Evolutionary conservation across 2,113 vertebrate genomes (phyloP).

Genomic region (Craseonycteris thonglongyai): DNA sequence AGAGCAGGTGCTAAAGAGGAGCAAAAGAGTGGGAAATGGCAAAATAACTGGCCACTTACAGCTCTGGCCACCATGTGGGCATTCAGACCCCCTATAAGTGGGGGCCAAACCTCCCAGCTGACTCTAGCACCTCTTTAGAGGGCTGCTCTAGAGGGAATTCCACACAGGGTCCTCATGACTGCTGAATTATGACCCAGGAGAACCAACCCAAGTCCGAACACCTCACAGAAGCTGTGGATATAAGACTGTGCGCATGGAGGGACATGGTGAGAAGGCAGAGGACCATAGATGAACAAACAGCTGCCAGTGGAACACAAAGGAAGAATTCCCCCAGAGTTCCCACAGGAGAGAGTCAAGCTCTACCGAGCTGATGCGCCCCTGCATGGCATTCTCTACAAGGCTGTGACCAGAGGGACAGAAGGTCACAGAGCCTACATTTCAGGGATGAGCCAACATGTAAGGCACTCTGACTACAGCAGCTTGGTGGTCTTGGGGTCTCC

Average conservation of each 20-base stretch:
- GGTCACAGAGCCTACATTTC: background rate
- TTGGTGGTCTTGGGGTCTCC: background rate
- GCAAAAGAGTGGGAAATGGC: background rate
- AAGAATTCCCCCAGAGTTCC: background rate
- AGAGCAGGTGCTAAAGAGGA: background rate
- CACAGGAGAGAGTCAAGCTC: background rate
- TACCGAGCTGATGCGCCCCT: too few species aligned
- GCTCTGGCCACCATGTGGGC: background rate
- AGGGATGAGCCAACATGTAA: background rate
- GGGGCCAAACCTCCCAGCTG: background rate
- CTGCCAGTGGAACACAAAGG: background rate
- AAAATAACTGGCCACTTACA: background rate
- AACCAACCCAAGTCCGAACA: background rate
- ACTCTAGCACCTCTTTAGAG: background rate
- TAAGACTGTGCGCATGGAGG: background rate
- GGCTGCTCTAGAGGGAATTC: too few species aligned
- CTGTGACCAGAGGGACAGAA: rapidly evolving
- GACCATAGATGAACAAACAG: background rate
- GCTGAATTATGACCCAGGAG: background rate
- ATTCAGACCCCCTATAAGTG: background rate
- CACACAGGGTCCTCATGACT: too few species aligned
- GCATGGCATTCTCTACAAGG: background rate
- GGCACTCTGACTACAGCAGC: background rate
- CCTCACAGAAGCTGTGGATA: background rate
- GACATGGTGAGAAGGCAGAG: background rate